A percentile compares a stretch with the other conserved stretches of the same genome.
Conservation (phyloP, 2,797 vertebrate species). For the Leuciscus waleckii region DNA sequence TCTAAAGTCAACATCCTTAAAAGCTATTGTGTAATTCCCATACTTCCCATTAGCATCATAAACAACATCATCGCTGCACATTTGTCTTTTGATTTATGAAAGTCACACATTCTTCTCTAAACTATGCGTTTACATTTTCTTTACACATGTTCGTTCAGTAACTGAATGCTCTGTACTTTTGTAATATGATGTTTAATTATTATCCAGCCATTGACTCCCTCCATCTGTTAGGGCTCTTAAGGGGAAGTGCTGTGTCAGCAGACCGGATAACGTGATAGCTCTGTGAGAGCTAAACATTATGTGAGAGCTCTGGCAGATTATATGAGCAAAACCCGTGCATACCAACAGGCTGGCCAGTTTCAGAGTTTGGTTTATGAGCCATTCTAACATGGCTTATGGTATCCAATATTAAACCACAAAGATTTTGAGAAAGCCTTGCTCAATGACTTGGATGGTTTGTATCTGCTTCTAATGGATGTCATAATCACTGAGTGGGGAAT, state of each 20-base stretch:
- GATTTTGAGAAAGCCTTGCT: slow-evolving; percentile 5
- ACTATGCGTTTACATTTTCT: neutral
- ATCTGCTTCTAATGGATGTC: slow-evolving; percentile 8
- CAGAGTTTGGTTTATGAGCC: slow-evolving; percentile 19
- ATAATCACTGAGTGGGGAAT: slow-evolving; percentile 1
- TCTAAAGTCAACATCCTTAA: neutral
- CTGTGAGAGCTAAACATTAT: neutral
- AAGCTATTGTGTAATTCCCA: slow-evolving; percentile 54
- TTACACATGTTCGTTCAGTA: slow-evolving; percentile 11
- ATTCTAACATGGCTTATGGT: slow-evolving; percentile 1
- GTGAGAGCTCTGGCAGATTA: neutral
- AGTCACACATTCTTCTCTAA: neutral
- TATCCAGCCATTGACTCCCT: slow-evolving; percentile 19
- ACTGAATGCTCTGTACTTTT: neutral
- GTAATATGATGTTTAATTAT: slow-evolving; percentile 36
- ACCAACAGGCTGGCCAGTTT: neutral
- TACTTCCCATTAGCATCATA: slow-evolving; percentile 54
- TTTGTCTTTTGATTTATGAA: slow-evolving; percentile 35
- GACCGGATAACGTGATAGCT: neutral
- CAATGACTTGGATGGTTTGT: neutral
- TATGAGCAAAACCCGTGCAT: neutral
- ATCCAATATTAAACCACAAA: slow-evolving; percentile 11
- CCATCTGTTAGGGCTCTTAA: slow-evolving; percentile 18
- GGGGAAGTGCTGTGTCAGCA: slow-evolving; percentile 29
- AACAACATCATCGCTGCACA: neutral